Evolutionary conservation across 2,113 vertebrate genomes (phyloP).

Genomic region (Cygnus buccinator): DNA sequence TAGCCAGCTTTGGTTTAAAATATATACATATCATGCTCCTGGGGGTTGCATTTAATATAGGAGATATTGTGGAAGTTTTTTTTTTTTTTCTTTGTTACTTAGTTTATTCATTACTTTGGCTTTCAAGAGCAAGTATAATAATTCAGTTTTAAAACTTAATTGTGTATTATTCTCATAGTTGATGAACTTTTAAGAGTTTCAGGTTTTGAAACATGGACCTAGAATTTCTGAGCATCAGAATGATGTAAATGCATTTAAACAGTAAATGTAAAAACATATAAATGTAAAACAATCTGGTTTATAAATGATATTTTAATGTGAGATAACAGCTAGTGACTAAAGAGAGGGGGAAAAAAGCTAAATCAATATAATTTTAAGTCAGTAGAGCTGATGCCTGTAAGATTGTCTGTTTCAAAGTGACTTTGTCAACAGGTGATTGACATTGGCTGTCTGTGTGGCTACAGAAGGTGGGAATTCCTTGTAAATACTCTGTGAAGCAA

Average conservation of each 20-base stretch:
- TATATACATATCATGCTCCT: rapidly evolving
- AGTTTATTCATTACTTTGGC: neutral
- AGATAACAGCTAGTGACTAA: neutral
- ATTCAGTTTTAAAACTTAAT: neutral
- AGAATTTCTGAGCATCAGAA: neutral
- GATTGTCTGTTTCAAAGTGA: neutral
- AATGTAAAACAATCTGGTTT: neutral
- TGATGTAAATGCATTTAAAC: neutral
- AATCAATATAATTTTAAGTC: neutral
- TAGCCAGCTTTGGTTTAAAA: neutral
- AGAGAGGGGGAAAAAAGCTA: neutral
- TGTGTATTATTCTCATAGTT: neutral
- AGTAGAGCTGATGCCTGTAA: neutral
- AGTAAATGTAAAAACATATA: neutral
- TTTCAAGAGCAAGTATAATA: no score
- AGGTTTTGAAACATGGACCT: neutral
- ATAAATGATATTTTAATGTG: no score
- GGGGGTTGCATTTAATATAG: neutral
- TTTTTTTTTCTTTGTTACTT: neutral
- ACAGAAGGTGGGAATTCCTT: neutral
- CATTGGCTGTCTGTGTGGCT: rapidly evolving
- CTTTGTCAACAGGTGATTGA: neutral
- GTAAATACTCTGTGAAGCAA: rapidly evolving
- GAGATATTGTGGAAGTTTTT: neutral
- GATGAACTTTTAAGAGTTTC: neutral